These are phyloP conservation scores for Dendrocincla fuliginosa DNA, from an alignment of 2,797 vertebrate genomes.

Conservation along the genomic window DNA sequence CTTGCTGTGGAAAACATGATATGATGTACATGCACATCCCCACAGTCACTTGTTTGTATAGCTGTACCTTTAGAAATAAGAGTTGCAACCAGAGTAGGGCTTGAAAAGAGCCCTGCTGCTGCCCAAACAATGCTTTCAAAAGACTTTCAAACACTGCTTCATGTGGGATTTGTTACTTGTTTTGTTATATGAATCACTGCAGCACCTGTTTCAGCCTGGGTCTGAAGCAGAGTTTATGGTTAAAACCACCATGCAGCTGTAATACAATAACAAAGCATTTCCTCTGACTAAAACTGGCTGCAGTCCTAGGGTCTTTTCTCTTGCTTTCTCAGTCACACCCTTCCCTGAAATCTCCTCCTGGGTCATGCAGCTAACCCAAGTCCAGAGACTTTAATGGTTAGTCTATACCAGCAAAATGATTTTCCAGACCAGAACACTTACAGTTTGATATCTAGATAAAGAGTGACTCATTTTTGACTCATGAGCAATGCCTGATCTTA, in stretches of 20 bases:
- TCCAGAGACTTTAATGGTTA: background rate
- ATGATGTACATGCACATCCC: background rate
- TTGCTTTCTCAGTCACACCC: constrained; percentile 49
- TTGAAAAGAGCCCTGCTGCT: constrained; percentile 26
- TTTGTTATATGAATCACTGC: background rate
- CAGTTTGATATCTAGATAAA: constrained; percentile 20
- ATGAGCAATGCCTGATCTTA: background rate
- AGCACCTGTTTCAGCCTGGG: background rate
- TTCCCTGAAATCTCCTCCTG: constrained; percentile 27
- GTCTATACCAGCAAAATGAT: background rate
- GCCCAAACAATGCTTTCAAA: constrained; percentile 40
- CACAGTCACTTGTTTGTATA: constrained; percentile 14
- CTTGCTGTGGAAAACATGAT: background rate
- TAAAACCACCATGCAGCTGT: background rate
- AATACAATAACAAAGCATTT: constrained; percentile 28
- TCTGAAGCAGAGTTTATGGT: background rate
- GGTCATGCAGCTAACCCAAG: background rate
- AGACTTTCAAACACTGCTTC: background rate
- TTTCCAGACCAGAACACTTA: constrained; percentile 32
- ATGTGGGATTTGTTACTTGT: constrained; percentile 28
- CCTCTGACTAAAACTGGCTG: background rate
- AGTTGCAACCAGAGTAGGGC: background rate
- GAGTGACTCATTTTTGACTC: constrained; percentile 5
- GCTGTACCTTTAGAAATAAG: constrained; percentile 9
- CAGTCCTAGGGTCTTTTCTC: constrained; percentile 4